Percentiles rank a stretch among this genome's conserved stretches.
Evolutionary conservation across 2,113 vertebrate species (phyloP).

Genomic region (Emydocephalus ijimae): DNA sequence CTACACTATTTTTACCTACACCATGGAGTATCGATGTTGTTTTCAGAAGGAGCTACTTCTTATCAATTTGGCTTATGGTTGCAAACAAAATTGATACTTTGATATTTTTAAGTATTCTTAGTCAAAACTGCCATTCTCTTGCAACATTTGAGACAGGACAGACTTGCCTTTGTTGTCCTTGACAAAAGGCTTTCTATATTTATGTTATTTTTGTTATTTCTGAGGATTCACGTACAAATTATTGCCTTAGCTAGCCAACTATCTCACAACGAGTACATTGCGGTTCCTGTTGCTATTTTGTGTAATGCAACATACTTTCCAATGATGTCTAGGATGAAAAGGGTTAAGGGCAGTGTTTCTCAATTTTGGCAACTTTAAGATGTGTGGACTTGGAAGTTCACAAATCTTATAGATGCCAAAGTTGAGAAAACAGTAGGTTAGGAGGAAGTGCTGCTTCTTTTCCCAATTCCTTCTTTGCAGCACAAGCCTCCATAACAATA

Average conservation of each 20-base stretch:
- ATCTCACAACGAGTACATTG: neutral
- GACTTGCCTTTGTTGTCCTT: neutral
- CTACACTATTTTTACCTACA: neutral
- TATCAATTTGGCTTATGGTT: neutral
- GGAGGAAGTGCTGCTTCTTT: neutral
- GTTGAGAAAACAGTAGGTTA: neutral
- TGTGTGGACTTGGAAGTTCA: neutral
- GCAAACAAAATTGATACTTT: neutral
- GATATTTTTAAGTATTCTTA: neutral
- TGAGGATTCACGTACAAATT: neutral
- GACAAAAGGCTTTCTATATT: neutral
- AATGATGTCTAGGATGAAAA: neutral
- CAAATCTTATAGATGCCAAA: neutral
- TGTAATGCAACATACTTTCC: neutral
- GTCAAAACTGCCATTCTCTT: neutral
- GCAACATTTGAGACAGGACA: neutral
- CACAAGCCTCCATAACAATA: neutral
- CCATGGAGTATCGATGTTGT: neutral
- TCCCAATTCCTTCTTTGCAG: neutral
- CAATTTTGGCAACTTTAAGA: neutral
- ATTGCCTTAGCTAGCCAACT: neutral
- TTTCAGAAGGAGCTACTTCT: neutral
- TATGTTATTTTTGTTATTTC: neutral
- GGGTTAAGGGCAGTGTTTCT: neutral
- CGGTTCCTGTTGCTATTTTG: neutral